Base-by-base conservation (phyloP, 1,140 invertebrate species). In the Psilanteris sp. region DNA sequence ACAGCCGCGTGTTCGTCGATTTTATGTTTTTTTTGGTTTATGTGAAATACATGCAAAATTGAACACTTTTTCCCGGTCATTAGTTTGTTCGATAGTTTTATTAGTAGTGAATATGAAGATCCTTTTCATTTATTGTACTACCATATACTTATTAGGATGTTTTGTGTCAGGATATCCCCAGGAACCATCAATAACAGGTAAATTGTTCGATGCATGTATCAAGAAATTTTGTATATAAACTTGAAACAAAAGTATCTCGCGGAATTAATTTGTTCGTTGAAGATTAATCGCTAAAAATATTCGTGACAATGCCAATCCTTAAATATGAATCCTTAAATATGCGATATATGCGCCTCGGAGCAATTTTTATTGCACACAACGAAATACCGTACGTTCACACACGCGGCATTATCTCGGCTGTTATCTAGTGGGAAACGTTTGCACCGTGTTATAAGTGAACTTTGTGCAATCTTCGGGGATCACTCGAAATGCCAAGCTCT, bases 81-180 rank as follows among this genome's bases (percentile, higher is more conserved):
- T 64, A 57, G 24, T 57, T 68, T 54, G 3, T 4, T 64, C 67
- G 37, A 37, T 27, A 34, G 61, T 57, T 64, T 18, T 43, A 26
- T 9, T 14, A 31, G 9, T 37, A 79, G 77, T 79, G 75, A 79
- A 71, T 27, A 85, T 82, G 83, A 84, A 78, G 81, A 85, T 68
- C 74, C 43, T 70, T 50, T 43, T 79, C 27, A 20, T 79, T 46
- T 70, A 71, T 43, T 75, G 79, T 43, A 57, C 83, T 50, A 31
- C 73, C 41, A 11, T 86, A 9, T 54, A 79, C 34, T 27, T 85
- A 15, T 48, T 81, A 15, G 83, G 71, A 52, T 68, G 70, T 37
- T 73, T 64, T 57, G 83, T 85, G 46, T 74, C 81, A 59, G 86
- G 85, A 84, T 87, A 85, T 68, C 85, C 84, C 26, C 85, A 88